Evolutionary conservation across 2,888 invertebrate genomes (phyloP).

Genomic region (Drosophila kuntzei): DNA sequence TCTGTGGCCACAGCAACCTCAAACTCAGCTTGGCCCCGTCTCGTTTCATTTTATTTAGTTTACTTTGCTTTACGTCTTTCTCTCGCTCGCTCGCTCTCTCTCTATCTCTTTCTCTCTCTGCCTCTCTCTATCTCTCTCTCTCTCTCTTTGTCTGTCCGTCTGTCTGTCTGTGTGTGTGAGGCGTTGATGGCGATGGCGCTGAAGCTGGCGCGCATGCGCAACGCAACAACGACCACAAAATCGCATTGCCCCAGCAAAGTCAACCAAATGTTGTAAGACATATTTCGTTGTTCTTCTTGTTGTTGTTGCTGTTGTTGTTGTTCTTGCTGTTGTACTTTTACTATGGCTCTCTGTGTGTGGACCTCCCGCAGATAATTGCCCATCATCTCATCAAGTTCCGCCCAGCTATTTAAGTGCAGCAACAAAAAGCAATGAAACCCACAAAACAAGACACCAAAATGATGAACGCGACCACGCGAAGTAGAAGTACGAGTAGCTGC

Average conservation of each 20-base stretch:
- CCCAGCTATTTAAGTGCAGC: constrained; percentile 83
- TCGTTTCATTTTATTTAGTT: constrained; percentile 43
- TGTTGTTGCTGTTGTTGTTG: constrained; percentile 24
- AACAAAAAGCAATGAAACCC: constrained; percentile 74
- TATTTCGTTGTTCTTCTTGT: constrained; percentile 50
- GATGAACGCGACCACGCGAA: constrained; percentile 79
- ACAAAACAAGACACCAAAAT: constrained; percentile 80
- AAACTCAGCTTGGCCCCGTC: constrained; percentile 20
- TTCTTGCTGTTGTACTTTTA: constrained; percentile 31
- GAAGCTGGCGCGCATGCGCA: constrained; percentile 80
- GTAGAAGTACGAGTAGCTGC: constrained; percentile 75
- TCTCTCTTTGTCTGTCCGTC: constrained; percentile 31
- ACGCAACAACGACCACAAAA: constrained; percentile 52
- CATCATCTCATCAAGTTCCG: constrained; percentile 85
- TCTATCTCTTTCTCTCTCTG: constrained; percentile 33
- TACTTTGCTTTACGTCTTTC: constrained; percentile 17
- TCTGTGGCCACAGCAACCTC: constrained; percentile 4
- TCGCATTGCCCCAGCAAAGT: constrained; percentile 56
- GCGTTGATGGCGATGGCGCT: constrained; percentile 82
- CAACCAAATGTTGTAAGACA: constrained; percentile 74
- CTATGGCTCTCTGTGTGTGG: constrained; percentile 60
- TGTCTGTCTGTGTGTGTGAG: constrained; percentile 49
- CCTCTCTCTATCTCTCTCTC: constrained; percentile 22
- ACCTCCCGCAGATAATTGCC: constrained; percentile 85
- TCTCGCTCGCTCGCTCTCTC: constrained; percentile 21